These are phyloP conservation scores for Brachyalestes nurse DNA, from an alignment of 2,797 vertebrate species.

Conservation along the genomic window DNA sequence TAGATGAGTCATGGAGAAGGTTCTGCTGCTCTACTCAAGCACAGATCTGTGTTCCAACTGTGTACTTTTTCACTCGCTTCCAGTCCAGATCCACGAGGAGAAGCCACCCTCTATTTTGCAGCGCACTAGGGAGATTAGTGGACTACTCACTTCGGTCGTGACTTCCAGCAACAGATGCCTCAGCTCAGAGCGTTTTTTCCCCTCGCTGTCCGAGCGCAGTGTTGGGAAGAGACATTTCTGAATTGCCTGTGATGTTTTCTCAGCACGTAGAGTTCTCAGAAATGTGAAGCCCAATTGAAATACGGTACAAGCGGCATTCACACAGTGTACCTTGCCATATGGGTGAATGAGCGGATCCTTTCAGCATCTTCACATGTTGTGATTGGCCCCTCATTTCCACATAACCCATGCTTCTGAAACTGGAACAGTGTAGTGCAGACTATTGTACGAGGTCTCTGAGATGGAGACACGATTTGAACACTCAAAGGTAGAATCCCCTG, in stretches of 20 bases:
- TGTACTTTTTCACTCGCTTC: neutral
- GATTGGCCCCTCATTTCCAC: too few species aligned
- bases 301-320: neutral
- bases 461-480: neutral
- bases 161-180: neutral
- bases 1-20: constrained; percentile 8
- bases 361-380: neutral
- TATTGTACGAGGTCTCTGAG: neutral
- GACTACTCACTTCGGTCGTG: neutral
- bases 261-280: neutral
- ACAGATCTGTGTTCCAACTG: neutral
- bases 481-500: neutral
- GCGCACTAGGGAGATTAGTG: neutral
- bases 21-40: neutral
- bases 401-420: neutral
- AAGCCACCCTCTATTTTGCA: neutral
- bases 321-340: neutral
- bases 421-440: too few species aligned
- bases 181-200: neutral
- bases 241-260: neutral
- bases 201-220: neutral
- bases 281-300: neutral
- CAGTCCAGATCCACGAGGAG: neutral
- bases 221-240: neutral
- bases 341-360: too few species aligned